Base-by-base conservation (phyloP, 2,113 vertebrate genomes). In the Tautogolabrus adspersus region DNA sequence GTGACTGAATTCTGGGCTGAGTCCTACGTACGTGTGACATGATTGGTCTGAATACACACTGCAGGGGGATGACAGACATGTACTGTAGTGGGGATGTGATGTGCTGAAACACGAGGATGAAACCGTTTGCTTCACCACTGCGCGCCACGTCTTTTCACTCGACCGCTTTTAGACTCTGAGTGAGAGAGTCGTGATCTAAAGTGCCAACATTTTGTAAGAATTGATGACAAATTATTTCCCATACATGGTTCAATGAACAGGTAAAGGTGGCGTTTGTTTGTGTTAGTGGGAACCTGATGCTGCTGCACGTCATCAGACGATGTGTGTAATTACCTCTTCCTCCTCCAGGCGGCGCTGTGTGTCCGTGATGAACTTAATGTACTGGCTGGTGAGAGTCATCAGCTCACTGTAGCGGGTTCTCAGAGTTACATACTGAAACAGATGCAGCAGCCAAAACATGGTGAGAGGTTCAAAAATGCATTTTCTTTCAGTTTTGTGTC, bases 401-500 rank as follows among this genome's bases (percentile, higher is more conserved):
- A 99, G 94, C 88, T 99, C 97, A 0, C 96, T 99, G 95, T 97
- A 99, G 75, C 93, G 95, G 0, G 96, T 99, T 57, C 97, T 95
- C 77, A 99, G 89, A 0, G 95, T 96, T 26, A 99, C 97, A 0
- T 97, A 99, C 98, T 99, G 89, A 6, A 90, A 86, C 9, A 84
- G 19, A 88, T 1, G 30, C 44, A 72, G 49, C 8, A 1, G 13
- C 16, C 65, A 1, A 44, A 1, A 56, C 30, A 34, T 6, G 30
- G 30, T 6, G 30, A 34, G 30, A 34, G 30, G 30, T 34, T 8
- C 1, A 12, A n/a, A 57, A 49, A 60, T 9, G 54, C 10, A 46
- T 15, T 46, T 15, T 15, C 40, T 42, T 42, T 11, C 8, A 42
- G 11, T 10, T 42, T 10, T 42, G 40, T 42, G 40, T 42, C 40